phyloP scores from a whole-genome alignment of 2,888 invertebrate genomes.

The Platynereis dumerilii region DNA sequence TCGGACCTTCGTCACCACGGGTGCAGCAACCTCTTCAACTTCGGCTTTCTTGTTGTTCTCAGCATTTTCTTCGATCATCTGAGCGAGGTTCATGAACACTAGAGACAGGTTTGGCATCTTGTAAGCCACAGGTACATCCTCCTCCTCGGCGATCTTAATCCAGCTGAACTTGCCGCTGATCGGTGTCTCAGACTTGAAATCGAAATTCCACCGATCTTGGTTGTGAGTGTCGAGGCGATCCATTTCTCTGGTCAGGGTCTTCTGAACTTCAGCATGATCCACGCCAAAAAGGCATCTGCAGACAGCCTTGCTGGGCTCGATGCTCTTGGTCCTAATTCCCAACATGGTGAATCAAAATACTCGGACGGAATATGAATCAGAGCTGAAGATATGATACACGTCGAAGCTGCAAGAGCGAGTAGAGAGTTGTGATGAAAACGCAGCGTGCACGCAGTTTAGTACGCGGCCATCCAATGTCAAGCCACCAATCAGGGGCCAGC shows the following conservation, averaged over 20 bases:
- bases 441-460: too few relatives aligned
- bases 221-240: neutral
- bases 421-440: too few relatives aligned
- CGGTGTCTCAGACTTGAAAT: neutral
- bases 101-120: neutral
- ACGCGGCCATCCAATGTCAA: too few relatives aligned
- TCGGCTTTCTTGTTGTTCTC: too few relatives aligned
- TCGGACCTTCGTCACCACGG: neutral
- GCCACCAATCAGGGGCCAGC: too few relatives aligned
- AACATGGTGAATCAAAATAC: too few relatives aligned
- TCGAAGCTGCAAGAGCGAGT: too few relatives aligned
- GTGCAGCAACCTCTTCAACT: too few relatives aligned
- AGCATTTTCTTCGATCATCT: neutral
- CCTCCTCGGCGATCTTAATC: neutral
- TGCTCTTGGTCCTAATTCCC: too few relatives aligned
- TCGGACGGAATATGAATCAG: too few relatives aligned
- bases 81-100: neutral
- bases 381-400: too few relatives aligned
- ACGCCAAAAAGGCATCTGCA: neutral
- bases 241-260: neutral
- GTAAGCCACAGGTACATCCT: slow-evolving; percentile 7
- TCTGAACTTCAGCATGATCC: neutral
- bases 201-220: neutral
- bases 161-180: neutral
- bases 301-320: too few relatives aligned